Evolutionary conservation across 2,797 vertebrate genomes (phyloP).

Genomic region (Scolopax bukidnonensis): DNA sequence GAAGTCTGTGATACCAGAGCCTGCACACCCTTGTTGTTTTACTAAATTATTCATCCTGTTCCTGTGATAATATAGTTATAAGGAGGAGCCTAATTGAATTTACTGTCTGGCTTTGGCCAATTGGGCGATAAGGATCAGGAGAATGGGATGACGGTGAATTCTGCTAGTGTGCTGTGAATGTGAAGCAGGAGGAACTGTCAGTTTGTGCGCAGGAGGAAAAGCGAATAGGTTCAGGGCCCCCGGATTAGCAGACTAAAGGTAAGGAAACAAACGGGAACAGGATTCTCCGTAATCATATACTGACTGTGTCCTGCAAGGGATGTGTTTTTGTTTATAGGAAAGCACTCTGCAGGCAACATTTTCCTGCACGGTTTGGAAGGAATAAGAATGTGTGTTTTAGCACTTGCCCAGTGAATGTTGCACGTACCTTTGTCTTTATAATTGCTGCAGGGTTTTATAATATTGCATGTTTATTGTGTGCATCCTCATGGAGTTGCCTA

Average conservation of each 20-base stretch:
- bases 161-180: constrained; percentile 71
- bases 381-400: not conserved
- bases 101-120: constrained; percentile 72
- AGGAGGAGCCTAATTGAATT: constrained; percentile 75
- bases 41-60: constrained; percentile 78
- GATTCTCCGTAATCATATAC: not conserved
- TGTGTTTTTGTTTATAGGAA: not conserved
- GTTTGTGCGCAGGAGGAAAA: constrained; percentile 55
- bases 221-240: not conserved
- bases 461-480: not conserved
- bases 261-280: not conserved
- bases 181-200: constrained; percentile 68
- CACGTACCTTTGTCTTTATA: constrained; percentile 59
- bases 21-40: constrained; percentile 59
- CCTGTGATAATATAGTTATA: constrained; percentile 71
- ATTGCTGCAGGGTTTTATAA: not conserved
- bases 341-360: not conserved
- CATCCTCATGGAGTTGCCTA: not conserved
- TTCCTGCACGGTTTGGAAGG: constrained; percentile 4
- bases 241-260: constrained; percentile 56
- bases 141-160: constrained; percentile 68
- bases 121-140: constrained; percentile 50
- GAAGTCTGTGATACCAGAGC: constrained; percentile 51
- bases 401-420: constrained; percentile 23
- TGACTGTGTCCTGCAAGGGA: not conserved